These are phyloP conservation scores for Hypselothyrea guttata DNA, from an alignment of 2,888 invertebrate genomes.

Conservation along the genomic window DNA sequence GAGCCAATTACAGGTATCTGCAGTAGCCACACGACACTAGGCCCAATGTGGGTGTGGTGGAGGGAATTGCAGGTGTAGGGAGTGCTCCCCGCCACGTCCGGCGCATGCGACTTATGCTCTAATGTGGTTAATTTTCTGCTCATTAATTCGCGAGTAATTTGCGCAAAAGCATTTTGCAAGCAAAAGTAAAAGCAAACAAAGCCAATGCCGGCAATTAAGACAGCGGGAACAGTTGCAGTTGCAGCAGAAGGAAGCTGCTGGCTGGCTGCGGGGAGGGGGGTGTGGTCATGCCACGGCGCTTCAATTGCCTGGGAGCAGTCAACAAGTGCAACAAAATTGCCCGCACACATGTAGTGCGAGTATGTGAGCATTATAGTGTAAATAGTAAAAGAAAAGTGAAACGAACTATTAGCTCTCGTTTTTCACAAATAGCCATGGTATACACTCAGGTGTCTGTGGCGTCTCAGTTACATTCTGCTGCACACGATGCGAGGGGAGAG, in stretches of 20 bases:
- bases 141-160: conserved; percentile 71
- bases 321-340: conserved; percentile 57
- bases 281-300: conserved; percentile 58
- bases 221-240: conserved; percentile 4
- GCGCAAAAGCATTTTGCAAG: conserved; percentile 62
- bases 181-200: conserved; percentile 71
- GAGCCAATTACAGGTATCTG: conserved; percentile 35
- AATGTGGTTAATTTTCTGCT: conserved; percentile 75
- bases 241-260: conserved; percentile 5
- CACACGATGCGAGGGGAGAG: conserved; percentile 39
- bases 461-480: conserved; percentile 72
- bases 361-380: conserved; percentile 43
- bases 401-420: conserved; percentile 76
- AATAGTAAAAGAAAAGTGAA: conserved; percentile 76
- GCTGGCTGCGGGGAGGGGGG: conserved; percentile 13
- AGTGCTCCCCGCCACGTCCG: conserved; percentile 8
- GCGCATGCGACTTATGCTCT: conserved; percentile 44
- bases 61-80: background rate
- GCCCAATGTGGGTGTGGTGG: too few relatives aligned
- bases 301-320: conserved; percentile 41
- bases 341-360: conserved; percentile 16
- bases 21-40: conserved; percentile 10
- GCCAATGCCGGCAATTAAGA: conserved; percentile 60
- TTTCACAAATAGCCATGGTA: conserved; percentile 56
- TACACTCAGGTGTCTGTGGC: conserved; percentile 5